A percentile compares a stretch with the other conserved stretches of the same genome.
phyloP scores from a whole-genome alignment of 2,797 vertebrate species.

The Coracias cyanogaster region DNA sequence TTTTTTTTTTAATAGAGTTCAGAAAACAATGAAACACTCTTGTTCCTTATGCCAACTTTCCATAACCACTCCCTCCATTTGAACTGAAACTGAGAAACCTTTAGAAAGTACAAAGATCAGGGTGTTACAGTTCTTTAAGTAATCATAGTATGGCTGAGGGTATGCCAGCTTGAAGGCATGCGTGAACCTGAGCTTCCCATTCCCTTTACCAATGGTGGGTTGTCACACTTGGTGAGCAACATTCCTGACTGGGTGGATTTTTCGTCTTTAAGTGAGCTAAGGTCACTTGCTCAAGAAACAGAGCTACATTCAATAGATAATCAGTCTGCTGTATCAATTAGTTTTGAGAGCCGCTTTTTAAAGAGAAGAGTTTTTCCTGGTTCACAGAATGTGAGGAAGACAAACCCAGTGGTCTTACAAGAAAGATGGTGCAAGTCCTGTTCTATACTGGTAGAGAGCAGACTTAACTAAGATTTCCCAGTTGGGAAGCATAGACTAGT shows the following conservation, averaged over 20 bases:
- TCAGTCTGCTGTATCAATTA: background rate
- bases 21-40: constrained; percentile 21
- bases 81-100: background rate
- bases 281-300: background rate
- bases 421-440: background rate
- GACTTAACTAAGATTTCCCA: background rate
- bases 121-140: background rate
- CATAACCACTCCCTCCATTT: constrained; percentile 4
- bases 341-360: background rate
- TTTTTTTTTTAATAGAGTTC: background rate
- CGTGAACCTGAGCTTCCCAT: background rate
- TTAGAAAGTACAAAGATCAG: background rate
- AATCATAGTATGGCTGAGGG: background rate
- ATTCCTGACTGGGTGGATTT: constrained; percentile 9
- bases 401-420: background rate
- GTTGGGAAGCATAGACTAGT: background rate
- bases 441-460: background rate
- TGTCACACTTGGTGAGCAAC: constrained; percentile 34
- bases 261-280: background rate
- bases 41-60: constrained; percentile 14
- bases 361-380: background rate
- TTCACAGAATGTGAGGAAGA: background rate
- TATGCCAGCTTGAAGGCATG: background rate
- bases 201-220: background rate
- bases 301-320: background rate